phyloP scores from a whole-genome alignment of 2,888 invertebrate genomes.

The Julus scanicus region DNA sequence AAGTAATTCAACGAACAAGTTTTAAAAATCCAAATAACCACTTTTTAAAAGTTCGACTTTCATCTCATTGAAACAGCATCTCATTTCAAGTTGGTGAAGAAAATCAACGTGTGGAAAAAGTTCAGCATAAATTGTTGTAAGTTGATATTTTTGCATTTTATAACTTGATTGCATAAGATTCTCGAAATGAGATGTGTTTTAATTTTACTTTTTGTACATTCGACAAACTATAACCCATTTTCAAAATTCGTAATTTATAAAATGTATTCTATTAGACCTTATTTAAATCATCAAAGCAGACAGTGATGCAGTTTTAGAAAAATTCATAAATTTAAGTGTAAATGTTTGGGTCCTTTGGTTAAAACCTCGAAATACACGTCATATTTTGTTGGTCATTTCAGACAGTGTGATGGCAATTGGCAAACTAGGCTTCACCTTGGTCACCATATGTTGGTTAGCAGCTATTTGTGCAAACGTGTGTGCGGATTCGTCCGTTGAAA shows the following conservation, averaged over 20 bases:
- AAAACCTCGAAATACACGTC: no score
- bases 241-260: no score
- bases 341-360: no score
- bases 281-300: no score
- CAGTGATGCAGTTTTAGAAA: no score
- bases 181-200: no score
- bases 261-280: no score
- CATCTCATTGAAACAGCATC: not conserved
- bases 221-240: no score
- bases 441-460: conserved; percentile 52
- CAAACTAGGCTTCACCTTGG: conserved; percentile 47
- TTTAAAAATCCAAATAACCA: not conserved
- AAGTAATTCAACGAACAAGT: not conserved
- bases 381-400: not conserved
- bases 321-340: no score
- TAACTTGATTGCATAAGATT: not conserved
- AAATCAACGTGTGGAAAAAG: not conserved
- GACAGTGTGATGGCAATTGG: conserved; percentile 54
- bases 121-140: conserved; percentile 21
- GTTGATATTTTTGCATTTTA: not conserved
- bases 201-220: no score
- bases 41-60: not conserved
- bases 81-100: not conserved
- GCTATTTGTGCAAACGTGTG: not conserved
- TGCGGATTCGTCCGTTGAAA: conserved; percentile 34